Evolutionary conservation across 2,888 invertebrate genomes (phyloP), one percentile per base, ranked within the genome.

Genomic region (Athalia rosae): DNA sequence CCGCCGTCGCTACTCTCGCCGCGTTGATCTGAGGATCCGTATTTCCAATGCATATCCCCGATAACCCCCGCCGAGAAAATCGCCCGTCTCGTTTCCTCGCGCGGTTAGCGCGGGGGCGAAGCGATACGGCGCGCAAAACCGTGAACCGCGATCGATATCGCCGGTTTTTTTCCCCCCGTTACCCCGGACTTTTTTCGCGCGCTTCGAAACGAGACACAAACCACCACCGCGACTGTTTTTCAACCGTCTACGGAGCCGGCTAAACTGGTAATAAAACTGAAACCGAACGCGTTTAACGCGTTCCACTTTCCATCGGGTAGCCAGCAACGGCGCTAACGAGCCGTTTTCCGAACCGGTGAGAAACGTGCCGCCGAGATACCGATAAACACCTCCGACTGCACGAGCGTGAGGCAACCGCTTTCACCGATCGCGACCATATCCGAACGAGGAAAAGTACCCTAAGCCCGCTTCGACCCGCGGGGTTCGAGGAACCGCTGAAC

Each of bases 11-110:
- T 28, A 62, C 71, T 43, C 45, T 58, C 81, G 81, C 28, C 28
- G 80, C 82, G 85, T 82, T 81, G 83, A 85, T 85, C 83, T 83
- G 85, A n/a, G 82, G 82, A 84, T 85, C 82, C 83, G 61, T 59
- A 71, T 28, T 58, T 71, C 58, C 15, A 56, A 58, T 15, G 58
- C 58, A 71, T 45, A n/a, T n/a, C n/a, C n/a, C 58, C 71, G 13
- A 58, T 58, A 43, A n/a, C n/a, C 58, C n/a, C 69, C 0, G 56
- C 41, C 41, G 50, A 41, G 53, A 53, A n/a, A 53, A 53, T 4
- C 53, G 4, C 7, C 53, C 1, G 7, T 7, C 11, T 53, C 53
- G 2, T 28, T 28, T 28, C 28, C 1, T 28, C 28, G n/a, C n/a
- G n/a, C n/a, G n/a, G n/a, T n/a, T n/a, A n/a, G n/a, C n/a, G n/a